Evolutionary conservation across 2,797 vertebrate genomes (phyloP), one percentile per base, ranked within the genome.

Genomic region (Spheniscus humboldti): DNA sequence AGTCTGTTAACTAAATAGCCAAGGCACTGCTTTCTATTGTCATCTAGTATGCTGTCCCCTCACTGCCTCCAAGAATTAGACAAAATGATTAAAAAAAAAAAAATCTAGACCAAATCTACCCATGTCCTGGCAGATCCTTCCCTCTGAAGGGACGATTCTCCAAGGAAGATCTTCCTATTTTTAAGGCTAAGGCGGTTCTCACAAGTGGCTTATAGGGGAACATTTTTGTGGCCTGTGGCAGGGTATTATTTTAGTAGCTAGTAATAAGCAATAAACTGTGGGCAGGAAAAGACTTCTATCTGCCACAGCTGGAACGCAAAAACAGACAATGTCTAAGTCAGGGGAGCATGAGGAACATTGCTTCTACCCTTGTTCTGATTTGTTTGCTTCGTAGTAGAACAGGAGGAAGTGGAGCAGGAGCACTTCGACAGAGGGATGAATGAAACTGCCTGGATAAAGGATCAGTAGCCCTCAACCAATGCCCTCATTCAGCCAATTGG

Each of bases 201-300:
- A 94, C 55, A 92, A 96, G 94, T 91, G 90, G 60, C 57, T 94
- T 92, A 52, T n/a, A 69, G 19, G 18, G 35, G 27, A 94, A 92
- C 56, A 80, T 96, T 92, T 95, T 87, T 92, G 92, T 94, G 97
- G 86, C 48, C 55, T 94, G 91, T 76, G 79, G 85, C 69, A 91
- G 43, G 66, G 84, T 86, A 68, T 97, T 97, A 83, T 97, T 96
- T 94, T 96, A 95, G 95, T 94, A 95, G 82, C 72, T 85, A 95
- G 88, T 66, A 93, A 87, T 86, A 91, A 75, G 94, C 72, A 94
- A 69, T 64, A 78, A 97, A 92, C 88, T 92, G 48, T 20, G 35
- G 74, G 52, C 69, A 86, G 35, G 83, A 88, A 97, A 80, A 92
- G 68, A 60, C 28, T 84, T 86, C 66, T 59, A 25, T 69, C 79